A percentile compares a stretch with the other conserved stretches of the same genome.
These are phyloP conservation scores for Tetrao urogallus DNA, from an alignment of 2,113 vertebrate species.

Conservation along the genomic window DNA sequence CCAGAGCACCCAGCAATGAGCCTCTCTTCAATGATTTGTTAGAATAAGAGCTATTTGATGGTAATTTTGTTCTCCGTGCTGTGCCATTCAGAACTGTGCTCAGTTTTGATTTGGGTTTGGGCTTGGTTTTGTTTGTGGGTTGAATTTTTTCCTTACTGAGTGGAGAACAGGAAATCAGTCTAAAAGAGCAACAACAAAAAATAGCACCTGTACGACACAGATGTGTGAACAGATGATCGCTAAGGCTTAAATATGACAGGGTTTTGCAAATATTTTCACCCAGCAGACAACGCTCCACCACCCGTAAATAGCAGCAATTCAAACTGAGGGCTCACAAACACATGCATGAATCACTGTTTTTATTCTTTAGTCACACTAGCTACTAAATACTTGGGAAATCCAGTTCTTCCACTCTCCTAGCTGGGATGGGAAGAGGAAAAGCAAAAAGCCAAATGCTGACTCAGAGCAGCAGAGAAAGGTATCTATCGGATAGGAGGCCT, in stretches of 20 bases:
- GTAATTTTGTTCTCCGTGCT: background rate
- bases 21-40: background rate
- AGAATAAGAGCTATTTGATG: background rate
- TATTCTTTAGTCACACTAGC: conserved; percentile 25
- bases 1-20: background rate
- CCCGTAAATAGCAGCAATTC: conserved; percentile 46
- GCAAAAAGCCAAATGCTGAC: conserved; percentile 18
- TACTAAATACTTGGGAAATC: background rate
- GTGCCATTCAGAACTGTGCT: background rate
- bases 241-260: background rate
- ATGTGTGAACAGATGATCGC: background rate
- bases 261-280: conserved; percentile 42
- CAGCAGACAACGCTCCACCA: background rate
- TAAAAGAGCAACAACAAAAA: conserved; percentile 12
- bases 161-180: conserved; percentile 18
- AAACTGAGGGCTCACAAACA: conserved; percentile 48
- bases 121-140: background rate
- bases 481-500: background rate
- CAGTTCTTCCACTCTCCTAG: conserved; percentile 10
- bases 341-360: conserved; percentile 48
- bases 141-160: background rate
- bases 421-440: background rate
- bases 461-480: background rate
- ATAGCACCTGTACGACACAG: background rate
- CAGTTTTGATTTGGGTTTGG: background rate